A percentile compares a stretch with the other conserved stretches of the same genome.
phyloP scores from a whole-genome alignment of 2,888 invertebrate genomes.

The Diarsia mendica region DNA sequence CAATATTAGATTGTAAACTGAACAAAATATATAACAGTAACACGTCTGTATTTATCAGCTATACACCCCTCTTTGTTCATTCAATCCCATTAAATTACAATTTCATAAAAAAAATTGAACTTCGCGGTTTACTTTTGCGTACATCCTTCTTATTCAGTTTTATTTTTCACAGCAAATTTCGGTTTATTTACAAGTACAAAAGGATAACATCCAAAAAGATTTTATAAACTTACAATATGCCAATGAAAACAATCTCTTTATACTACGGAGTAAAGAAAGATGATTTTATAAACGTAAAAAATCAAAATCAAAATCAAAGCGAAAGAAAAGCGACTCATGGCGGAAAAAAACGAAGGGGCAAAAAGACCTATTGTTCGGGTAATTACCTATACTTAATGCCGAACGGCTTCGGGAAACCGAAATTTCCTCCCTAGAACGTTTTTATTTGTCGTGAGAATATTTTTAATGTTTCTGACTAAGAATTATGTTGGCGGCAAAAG shows the following conservation, averaged over 20 bases:
- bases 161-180: background rate
- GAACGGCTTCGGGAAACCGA: conserved; percentile 62
- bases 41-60: no score
- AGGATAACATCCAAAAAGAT: background rate
- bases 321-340: conserved; percentile 36
- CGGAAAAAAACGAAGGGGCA: conserved; percentile 43
- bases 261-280: conserved; percentile 10
- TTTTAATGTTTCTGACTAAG: conserved; percentile 49
- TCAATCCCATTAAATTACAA: no score
- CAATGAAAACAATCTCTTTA: conserved; percentile 4
- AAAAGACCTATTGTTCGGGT: conserved; percentile 65
- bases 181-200: background rate
- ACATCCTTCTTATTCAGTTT: no score
- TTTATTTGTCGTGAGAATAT: conserved; percentile 56
- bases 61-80: no score
- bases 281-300: conserved; percentile 22
- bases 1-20: no score
- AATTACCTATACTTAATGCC: conserved; percentile 72
- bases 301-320: conserved; percentile 16
- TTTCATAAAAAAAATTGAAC: no score
- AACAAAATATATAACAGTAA: no score
- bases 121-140: background rate
- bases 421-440: conserved; percentile 57
- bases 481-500: conserved; percentile 42
- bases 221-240: background rate